Base-by-base conservation (phyloP, 2,113 vertebrate species). In the Arizona elegans region DNA sequence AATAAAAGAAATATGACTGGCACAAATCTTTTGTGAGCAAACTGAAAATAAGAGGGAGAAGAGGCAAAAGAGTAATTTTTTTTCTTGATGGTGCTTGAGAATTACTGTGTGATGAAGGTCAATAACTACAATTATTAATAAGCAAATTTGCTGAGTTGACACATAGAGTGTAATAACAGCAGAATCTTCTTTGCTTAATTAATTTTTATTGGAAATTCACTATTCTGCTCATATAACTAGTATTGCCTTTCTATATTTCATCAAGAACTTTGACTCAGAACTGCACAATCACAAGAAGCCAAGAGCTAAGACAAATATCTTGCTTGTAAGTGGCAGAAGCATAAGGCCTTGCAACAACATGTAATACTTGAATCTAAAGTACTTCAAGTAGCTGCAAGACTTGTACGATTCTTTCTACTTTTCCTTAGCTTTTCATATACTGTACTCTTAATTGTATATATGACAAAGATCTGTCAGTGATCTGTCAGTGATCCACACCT, bases 71-170 rank as follows among this genome's bases (percentile, higher is more conserved):
- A 85, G 92, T 54, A 91, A 9, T 24, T 26, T 21, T 93, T 94
- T 94, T 92, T 23, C 87, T 96, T 96, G 93, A 96, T 95, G 62
- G 17, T 87, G 89, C 59, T 89, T 85, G 33, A 91, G 93, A 94
- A 89, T 95, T 87, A 95, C 81, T 90, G 53, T 70, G 21, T 54
- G 13, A 87, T 92, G 91, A 95, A 92, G 94, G 92, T 96, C n/a
- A 3, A 55, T 81, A 93, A 92, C 55, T 65, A 94, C 58, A 92
- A 47, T 93, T 87, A 93, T 86, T 93, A 91, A 91, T 62, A 87
- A 92, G 87, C 87, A 85, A 95, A 81, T 86, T 75, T 92, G 70
- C 0, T 90, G 92, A 95, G 70, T 47, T 59, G 43, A 93, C 86
- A 89, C 89, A 89, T 89, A 26, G 90, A 92, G 91, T 94, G 92